Evolutionary conservation across 2,888 invertebrate genomes (phyloP).

Genomic region (Lasius platythorax): DNA sequence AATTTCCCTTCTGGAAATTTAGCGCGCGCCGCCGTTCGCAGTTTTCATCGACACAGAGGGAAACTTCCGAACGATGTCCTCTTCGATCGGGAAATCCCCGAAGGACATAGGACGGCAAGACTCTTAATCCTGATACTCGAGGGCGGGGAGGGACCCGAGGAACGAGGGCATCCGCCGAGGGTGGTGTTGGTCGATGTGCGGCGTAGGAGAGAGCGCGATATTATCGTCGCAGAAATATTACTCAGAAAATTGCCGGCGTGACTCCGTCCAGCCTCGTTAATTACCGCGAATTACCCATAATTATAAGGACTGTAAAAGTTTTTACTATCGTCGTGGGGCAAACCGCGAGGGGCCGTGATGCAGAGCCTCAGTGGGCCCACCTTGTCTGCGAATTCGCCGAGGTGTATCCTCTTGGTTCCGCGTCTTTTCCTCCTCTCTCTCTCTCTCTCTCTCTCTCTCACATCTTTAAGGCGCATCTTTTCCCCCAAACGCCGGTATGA

Average conservation of each 20-base stretch:
- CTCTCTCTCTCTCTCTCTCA: neutral
- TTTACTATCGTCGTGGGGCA: conserved; percentile 86
- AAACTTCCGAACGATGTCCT: conserved; percentile 41
- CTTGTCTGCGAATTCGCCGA: conserved; percentile 82
- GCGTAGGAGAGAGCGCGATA: conserved; percentile 82
- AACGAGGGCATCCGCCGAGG: conserved; percentile 35
- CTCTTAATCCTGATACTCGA: conserved; percentile 67
- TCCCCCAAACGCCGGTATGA: conserved; percentile 64
- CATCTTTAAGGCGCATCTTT: conserved; percentile 52
- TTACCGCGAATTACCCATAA: conserved; percentile 86
- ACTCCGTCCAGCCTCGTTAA: conserved; percentile 86
- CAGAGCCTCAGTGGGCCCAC: conserved; percentile 83
- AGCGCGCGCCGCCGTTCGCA: conserved; percentile 17
- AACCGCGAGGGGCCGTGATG: conserved; percentile 82
- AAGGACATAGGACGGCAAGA: conserved; percentile 53
- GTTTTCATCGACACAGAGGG: conserved; percentile 52
- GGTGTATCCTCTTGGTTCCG: conserved; percentile 77
- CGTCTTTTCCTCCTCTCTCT: neutral
- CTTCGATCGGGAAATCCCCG: conserved; percentile 63
- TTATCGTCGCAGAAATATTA: conserved; percentile 85
- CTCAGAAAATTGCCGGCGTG: conserved; percentile 85
- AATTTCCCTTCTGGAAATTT: conserved; percentile 21
- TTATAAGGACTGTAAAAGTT: conserved; percentile 86
- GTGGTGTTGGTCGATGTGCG: conserved; percentile 59
- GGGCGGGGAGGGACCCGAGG: conserved; percentile 18